Base-by-base conservation (phyloP, 1,140 invertebrate species). In the Drosophila busckii region DNA sequence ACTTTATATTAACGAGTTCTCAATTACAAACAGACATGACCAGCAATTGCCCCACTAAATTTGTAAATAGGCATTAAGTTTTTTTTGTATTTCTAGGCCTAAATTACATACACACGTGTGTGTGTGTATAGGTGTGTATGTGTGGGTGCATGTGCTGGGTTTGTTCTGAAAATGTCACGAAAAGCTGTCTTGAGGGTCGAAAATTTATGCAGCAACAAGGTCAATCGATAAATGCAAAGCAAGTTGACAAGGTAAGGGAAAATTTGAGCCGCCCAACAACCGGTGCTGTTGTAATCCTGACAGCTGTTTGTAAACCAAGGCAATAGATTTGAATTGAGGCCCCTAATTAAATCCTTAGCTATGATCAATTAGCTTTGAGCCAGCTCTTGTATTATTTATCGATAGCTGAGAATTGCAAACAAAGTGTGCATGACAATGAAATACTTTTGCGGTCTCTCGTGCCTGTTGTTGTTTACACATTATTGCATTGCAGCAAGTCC, bases 201-300 rank as follows among this genome's bases (percentile, higher is more conserved):
- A 54, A 82, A 68, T 82, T 53, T 80, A 80, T 80, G 60, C 75
- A 70, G 60, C 65, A 82, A 82, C 69, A 80, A 80, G 75, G 75
- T 80, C 75, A 82, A 80, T 80, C 75, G 60, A 80, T 80, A 80
- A 82, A 55, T 70, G 70, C 40, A 60, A 60, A 64, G 42, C 52
- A 50, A 56, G 75, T 80, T 80, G 48, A 52, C 64, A 73, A 82
- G 69, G 69, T 25, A 76, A 54, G 63, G 71, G 42, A 80, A 80
- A 80, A 45, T 19, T 71, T 50, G 55, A 46, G n/a, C n/a, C 53
- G 58, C 46, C 59, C 38, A 58, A 50, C 62, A 76, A 73, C 73
- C 66, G 69, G 68, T 55, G 61, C 32, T 46, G 48, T 44, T 67
- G 32, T 45, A 53, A 53, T 44, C 34, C 37, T 46, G 71, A 65